These are phyloP conservation scores for Patella depressa DNA, from an alignment of 2,888 invertebrate genomes.

Conservation along the genomic window DNA sequence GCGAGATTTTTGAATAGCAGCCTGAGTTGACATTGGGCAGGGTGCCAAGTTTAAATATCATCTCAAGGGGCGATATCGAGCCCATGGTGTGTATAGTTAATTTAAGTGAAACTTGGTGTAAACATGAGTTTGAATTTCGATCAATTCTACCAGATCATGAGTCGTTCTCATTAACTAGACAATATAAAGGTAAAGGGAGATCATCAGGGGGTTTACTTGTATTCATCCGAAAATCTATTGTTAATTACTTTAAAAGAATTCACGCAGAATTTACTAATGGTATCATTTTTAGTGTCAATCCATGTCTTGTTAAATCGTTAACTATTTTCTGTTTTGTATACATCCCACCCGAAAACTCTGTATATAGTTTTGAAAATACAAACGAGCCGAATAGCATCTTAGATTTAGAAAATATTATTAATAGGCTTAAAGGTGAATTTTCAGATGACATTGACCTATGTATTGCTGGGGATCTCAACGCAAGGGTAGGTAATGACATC, in stretches of 20 bases:
- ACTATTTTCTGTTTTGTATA: too few relatives aligned
- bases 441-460: neutral
- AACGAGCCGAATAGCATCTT: too few relatives aligned
- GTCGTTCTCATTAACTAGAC: neutral
- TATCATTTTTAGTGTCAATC: neutral
- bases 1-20: too few relatives aligned
- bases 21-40: too few relatives aligned
- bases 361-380: too few relatives aligned
- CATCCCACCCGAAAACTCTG: too few relatives aligned
- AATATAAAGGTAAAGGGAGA: neutral
- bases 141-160: too few relatives aligned
- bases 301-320: neutral
- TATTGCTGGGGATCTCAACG: neutral
- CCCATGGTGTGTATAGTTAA: too few relatives aligned
- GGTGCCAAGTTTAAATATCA: too few relatives aligned
- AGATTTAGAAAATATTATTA: too few relatives aligned
- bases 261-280: neutral
- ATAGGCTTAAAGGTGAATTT: too few relatives aligned
- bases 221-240: neutral
- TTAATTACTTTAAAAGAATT: neutral
- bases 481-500: neutral
- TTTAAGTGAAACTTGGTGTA: conserved; percentile 10
- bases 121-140: neutral
- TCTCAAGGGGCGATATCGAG: too few relatives aligned
- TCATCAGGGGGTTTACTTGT: neutral